Evolutionary conservation across 1,140 invertebrate species (phyloP), one percentile per base, ranked within the genome.

Genomic region (Ceratitis capitata): DNA sequence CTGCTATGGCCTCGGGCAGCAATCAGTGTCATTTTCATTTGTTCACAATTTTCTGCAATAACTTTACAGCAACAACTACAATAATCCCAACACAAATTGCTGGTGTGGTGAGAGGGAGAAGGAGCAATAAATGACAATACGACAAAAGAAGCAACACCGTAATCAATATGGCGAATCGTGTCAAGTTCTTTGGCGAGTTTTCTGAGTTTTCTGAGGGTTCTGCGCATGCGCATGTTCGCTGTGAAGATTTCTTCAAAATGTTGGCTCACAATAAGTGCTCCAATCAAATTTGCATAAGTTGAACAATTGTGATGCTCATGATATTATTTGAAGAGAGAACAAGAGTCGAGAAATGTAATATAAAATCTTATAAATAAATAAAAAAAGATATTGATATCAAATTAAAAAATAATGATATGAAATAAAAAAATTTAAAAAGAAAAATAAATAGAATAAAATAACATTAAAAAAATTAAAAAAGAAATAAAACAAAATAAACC

Each of bases 21-120:
- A 83, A 83, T 83, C 82, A 83, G 82, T 83, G 82, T 83, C 82
- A 83, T 83, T 83, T 83, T 51, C 82, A 83, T 51, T 83, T 83
- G 69, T 78, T 78, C 69, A 39, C 69, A 78, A 78, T 78, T 78
- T 78, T 78, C 69, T 47, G 69, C n/a, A 45, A 78, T 78, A 78
- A 78, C 45, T 35, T 78, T 78, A 78, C 69, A 78, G n/a, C n/a
- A n/a, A 78, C 69, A 78, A 78, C 39, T 12, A 78, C 39, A 78
- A 78, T 45, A 78, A 78, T 78, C 69, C 42, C n/a, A n/a, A 78
- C 45, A 39, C 69, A 78, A 78, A 78, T 78, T 78, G 69, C 39
- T 32, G 32, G 29, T 26, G 7, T 12, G 7, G 35, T 23, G 5
- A 26, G n/a, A 74, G 69, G 12, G 61, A 4, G 61, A 39, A 64